A percentile compares a stretch with the other conserved stretches of the same genome.
These are phyloP conservation scores for Schrankia costaestrigalis DNA, from an alignment of 2,888 invertebrate genomes.

Conservation along the genomic window DNA sequence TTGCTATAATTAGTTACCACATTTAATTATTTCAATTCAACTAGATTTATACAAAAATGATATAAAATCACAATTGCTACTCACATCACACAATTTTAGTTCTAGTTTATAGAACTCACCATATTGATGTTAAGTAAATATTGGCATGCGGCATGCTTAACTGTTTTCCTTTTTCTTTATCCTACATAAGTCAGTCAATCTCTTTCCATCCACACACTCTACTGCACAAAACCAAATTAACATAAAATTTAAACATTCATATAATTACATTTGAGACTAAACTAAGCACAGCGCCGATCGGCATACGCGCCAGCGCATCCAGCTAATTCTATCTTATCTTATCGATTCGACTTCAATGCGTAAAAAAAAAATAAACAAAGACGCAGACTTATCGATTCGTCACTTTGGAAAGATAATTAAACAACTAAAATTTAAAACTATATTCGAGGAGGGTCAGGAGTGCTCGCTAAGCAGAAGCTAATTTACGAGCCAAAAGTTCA, in stretches of 20 bases:
- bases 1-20: slow-evolving; percentile 30
- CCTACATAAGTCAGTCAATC: slow-evolving; percentile 70
- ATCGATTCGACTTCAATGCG: slow-evolving; percentile 56
- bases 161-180: slow-evolving; percentile 40
- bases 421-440: slow-evolving; percentile 72
- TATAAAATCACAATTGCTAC: slow-evolving; percentile 39
- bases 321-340: slow-evolving; percentile 53
- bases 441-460: slow-evolving; percentile 74
- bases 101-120: slow-evolving; percentile 25
- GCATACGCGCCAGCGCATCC: slow-evolving; percentile 56
- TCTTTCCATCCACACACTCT: slow-evolving; percentile 50
- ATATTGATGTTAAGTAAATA: slow-evolving; percentile 42
- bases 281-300: slow-evolving; percentile 70
- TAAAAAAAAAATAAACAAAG: slow-evolving; percentile 61
- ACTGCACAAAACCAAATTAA: slow-evolving; percentile 52
- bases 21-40: slow-evolving; percentile 22
- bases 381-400: slow-evolving; percentile 77
- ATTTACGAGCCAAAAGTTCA: slow-evolving; percentile 47
- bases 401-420: slow-evolving; percentile 75
- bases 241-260: slow-evolving; percentile 50
- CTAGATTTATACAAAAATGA: slow-evolving; percentile 41
- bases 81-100: slow-evolving; percentile 4
- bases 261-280: slow-evolving; percentile 73
- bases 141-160: slow-evolving; percentile 65
- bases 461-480: slow-evolving; percentile 58